Evolutionary conservation across 2,797 vertebrate species (phyloP).

Genomic region (Myotis myotis): DNA sequence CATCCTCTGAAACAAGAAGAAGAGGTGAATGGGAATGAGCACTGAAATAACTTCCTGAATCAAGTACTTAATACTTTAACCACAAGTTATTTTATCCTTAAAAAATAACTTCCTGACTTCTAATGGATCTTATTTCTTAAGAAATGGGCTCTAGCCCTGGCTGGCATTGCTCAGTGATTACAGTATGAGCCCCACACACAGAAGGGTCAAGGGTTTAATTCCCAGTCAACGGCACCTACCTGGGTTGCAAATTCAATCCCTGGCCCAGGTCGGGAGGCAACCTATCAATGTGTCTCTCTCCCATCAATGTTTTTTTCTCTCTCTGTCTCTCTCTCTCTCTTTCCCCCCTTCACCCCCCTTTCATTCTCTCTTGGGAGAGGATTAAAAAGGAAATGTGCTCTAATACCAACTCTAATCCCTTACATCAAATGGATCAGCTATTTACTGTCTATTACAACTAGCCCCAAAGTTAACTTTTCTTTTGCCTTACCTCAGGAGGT

Average conservation of each 20-base stretch:
- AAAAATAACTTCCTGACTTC: slow-evolving; percentile 28
- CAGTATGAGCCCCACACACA: not conserved
- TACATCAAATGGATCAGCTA: not conserved
- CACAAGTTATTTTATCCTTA: slow-evolving; percentile 24
- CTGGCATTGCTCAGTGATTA: not conserved
- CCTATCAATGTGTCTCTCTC: not conserved
- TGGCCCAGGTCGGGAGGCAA: not conserved
- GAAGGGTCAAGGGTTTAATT: not conserved
- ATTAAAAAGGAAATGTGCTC: not conserved
- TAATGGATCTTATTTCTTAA: slow-evolving; percentile 38
- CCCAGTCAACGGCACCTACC: no score
- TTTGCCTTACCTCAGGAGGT: slow-evolving; percentile 90
- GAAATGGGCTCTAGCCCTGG: not conserved
- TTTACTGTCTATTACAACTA: not conserved
- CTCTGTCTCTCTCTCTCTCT: not conserved
- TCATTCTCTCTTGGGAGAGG: no score
- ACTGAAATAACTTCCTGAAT: not conserved
- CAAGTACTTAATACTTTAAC: not conserved
- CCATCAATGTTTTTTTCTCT: not conserved
- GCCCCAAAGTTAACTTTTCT: slow-evolving; percentile 2
- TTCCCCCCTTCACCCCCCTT: rapidly evolving
- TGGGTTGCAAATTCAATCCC: no score
- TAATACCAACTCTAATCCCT: not conserved
- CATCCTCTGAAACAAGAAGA: slow-evolving; percentile 88
- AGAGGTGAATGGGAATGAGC: not conserved